Evolutionary conservation across 92 coral and sea anemone genomes (phyloP).

Genomic region (Anthopleura xanthogrammica): DNA sequence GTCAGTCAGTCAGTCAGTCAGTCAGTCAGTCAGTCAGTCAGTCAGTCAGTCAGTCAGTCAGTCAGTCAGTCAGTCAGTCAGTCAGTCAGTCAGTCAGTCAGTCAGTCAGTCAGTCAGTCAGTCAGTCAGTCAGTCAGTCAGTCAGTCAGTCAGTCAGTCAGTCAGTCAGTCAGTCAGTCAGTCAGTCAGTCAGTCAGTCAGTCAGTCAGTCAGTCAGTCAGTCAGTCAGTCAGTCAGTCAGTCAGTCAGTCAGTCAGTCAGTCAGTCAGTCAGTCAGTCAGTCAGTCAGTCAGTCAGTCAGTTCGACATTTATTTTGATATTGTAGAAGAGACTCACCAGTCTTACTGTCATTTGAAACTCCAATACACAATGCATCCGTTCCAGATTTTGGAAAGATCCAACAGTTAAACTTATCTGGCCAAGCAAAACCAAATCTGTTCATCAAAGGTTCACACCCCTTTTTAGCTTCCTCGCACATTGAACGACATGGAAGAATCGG

Average conservation of each 20-base stretch:
- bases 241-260: neutral
- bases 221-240: neutral
- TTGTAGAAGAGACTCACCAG: neutral
- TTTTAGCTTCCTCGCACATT: conserved; percentile 28
- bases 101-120: neutral
- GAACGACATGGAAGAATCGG: conserved; percentile 40
- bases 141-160: neutral
- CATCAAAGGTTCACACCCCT: conserved; percentile 30
- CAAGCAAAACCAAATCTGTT: conserved; percentile 33
- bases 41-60: neutral
- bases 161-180: no score
- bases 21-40: neutral
- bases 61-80: neutral
- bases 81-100: neutral
- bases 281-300: neutral
- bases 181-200: neutral
- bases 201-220: no score
- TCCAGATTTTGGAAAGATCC: conserved; percentile 9
- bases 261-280: no score
- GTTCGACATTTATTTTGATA: neutral
- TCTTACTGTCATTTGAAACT: neutral
- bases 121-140: neutral
- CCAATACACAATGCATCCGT: neutral
- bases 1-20: neutral
- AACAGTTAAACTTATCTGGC: conserved; percentile 42